phyloP scores from a whole-genome alignment of 2,888 invertebrate genomes.

The Archaeoteleia sp. region DNA sequence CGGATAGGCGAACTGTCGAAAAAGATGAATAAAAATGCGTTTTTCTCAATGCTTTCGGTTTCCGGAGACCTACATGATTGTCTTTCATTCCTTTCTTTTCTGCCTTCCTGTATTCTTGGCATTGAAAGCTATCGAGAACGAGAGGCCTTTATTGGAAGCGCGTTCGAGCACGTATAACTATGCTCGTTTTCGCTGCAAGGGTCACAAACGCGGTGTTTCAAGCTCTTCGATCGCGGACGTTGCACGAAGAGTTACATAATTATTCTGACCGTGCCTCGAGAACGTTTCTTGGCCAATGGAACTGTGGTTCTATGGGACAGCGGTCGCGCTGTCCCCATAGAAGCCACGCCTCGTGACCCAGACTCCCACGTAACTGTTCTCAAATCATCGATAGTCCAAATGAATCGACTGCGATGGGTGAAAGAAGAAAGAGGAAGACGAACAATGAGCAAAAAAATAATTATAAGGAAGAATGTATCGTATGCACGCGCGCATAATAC shows the following conservation, averaged over 20 bases:
- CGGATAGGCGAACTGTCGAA: conserved; percentile 5
- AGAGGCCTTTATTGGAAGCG: conserved; percentile 49
- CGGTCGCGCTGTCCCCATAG: conserved; percentile 66
- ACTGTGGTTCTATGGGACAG: conserved; percentile 73
- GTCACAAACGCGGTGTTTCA: conserved; percentile 49
- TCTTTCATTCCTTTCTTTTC: conserved; percentile 46
- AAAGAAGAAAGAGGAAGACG: conserved; percentile 39
- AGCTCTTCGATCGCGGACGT: conserved; percentile 58
- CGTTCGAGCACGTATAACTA: conserved; percentile 48
- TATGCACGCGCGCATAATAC: conserved; percentile 13
- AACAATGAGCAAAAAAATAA: conserved; percentile 53
- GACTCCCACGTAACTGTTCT: conserved; percentile 75
- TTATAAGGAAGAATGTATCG: conserved; percentile 44
- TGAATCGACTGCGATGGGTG: conserved; percentile 56
- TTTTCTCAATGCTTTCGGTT: conserved; percentile 32
- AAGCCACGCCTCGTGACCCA: conserved; percentile 75
- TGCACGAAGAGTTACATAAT: conserved; percentile 67
- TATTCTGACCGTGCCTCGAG: conserved; percentile 70
- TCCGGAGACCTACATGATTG: conserved; percentile 40
- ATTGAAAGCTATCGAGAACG: conserved; percentile 48
- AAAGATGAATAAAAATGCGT: conserved; percentile 16
- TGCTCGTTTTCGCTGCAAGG: conserved; percentile 52
- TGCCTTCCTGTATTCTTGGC: conserved; percentile 49
- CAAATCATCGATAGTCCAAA: conserved; percentile 69
- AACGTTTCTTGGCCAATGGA: conserved; percentile 74